These are phyloP conservation scores for Lacanobia oleracea DNA, from an alignment of 2,888 invertebrate genomes.

Conservation along the genomic window DNA sequence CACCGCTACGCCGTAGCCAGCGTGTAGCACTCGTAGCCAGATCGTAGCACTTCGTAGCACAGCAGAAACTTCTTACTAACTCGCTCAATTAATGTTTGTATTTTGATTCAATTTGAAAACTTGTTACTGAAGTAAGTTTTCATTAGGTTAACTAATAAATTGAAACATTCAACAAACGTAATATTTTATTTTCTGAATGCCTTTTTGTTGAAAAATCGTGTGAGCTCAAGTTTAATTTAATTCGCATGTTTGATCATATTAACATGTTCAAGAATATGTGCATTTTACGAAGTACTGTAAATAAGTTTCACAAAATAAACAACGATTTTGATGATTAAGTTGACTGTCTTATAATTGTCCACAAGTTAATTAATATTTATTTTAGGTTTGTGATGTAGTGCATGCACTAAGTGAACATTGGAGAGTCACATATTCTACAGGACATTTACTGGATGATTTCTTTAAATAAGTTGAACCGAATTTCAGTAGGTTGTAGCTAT, in stretches of 20 bases:
- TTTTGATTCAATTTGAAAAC: conserved; percentile 45
- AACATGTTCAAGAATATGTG: not conserved
- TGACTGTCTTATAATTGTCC: not conserved
- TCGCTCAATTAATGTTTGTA: conserved; percentile 40
- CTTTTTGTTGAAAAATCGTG: not conserved
- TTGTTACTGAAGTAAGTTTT: conserved; percentile 23
- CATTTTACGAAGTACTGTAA: not conserved
- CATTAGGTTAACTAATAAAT: conserved; percentile 16
- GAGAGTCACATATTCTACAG: conserved; percentile 11
- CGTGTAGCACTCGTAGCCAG: conserved; percentile 42
- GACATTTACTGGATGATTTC: conserved; percentile 35
- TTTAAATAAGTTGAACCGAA: conserved; percentile 64
- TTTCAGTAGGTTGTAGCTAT: conserved; percentile 66
- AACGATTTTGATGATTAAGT: not conserved
- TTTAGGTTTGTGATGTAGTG: not conserved
- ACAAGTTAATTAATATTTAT: not conserved
- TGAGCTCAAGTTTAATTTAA: conserved; percentile 2
- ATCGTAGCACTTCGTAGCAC: conserved; percentile 60
- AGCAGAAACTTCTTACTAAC: conserved; percentile 39
- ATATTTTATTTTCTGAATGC: conserved; percentile 17
- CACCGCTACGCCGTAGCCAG: conserved; percentile 32
- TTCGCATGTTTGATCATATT: conserved; percentile 4
- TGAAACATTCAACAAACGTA: conserved; percentile 19
- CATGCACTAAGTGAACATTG: conserved; percentile 1
- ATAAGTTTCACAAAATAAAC: conserved; percentile 1